phyloP scores from a whole-genome alignment of 2,797 vertebrate genomes.

The Microhierax caerulescens region DNA sequence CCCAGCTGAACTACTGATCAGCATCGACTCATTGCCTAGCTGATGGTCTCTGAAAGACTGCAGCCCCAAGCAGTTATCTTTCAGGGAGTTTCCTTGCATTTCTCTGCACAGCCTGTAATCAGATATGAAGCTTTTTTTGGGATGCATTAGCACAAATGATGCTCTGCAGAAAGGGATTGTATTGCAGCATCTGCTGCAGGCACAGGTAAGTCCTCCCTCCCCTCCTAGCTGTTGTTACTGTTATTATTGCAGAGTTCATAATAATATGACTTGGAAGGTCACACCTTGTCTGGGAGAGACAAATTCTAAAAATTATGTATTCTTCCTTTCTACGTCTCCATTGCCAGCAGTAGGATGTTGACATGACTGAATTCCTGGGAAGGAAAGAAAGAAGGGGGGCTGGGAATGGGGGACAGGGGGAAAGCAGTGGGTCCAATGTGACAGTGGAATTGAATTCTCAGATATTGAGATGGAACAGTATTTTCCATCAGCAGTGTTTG shows the following conservation, averaged over 20 bases:
- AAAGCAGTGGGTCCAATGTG: neutral
- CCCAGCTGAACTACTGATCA: neutral
- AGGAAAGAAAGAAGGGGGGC: neutral
- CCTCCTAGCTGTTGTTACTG: neutral
- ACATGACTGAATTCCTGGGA: neutral
- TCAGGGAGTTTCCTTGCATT: slow-evolving; percentile 1
- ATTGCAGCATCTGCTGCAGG: neutral
- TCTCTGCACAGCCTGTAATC: neutral
- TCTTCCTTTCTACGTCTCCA: neutral
- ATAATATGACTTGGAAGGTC: neutral
- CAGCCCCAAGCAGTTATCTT: slow-evolving; percentile 18
- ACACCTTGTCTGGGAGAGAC: neutral
- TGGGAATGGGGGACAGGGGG: neutral
- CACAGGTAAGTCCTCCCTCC: neutral
- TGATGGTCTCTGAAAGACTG: slow-evolving; percentile 28
- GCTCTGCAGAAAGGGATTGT: neutral
- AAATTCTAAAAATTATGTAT: neutral
- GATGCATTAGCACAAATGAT: neutral
- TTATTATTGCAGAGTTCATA: neutral
- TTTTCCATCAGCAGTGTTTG: neutral
- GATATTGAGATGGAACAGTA: neutral
- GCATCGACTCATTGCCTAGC: neutral
- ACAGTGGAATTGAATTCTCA: neutral
- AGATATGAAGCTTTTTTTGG: neutral
- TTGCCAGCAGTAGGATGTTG: neutral